Percentiles rank a stretch among this genome's conserved stretches.
Evolutionary conservation across 1,140 invertebrate genomes (phyloP).

Genomic region (Drosophila chauvacae): DNA sequence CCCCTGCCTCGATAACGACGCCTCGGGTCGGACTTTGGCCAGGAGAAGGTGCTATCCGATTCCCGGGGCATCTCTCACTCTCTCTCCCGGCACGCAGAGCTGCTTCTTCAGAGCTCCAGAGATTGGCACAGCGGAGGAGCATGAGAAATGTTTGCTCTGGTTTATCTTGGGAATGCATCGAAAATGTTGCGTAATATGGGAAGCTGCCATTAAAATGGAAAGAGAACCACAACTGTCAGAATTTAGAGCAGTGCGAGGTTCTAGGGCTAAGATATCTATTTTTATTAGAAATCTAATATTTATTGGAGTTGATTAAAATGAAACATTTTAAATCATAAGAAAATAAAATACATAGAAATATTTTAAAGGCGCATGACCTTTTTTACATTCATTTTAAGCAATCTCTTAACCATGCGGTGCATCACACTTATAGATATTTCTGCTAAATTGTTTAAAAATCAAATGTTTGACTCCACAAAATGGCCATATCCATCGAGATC

Average conservation of each 20-base stretch:
- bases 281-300: not conserved
- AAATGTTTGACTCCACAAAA: not conserved
- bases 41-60: constrained; percentile 45
- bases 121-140: constrained; percentile 50
- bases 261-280: too few relatives aligned
- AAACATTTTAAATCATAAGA: not conserved
- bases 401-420: not conserved
- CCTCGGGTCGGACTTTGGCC: constrained; percentile 47
- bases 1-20: constrained; percentile 62
- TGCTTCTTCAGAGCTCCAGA: constrained; percentile 36
- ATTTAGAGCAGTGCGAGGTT: not conserved
- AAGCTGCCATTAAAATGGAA: constrained; percentile 4
- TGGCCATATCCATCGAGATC: fast-evolving
- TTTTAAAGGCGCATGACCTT: too few relatives aligned
- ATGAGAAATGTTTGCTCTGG: constrained; percentile 68
- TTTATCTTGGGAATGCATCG: constrained; percentile 66
- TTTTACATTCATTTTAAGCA: not conserved
- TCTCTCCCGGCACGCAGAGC: constrained; percentile 58
- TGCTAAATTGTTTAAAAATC: too few relatives aligned
- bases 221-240: constrained; percentile 1
- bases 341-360: not conserved
- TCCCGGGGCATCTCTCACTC: constrained; percentile 49
- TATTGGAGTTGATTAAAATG: not conserved
- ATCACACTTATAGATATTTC: not conserved
- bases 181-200: constrained; percentile 55